These are phyloP conservation scores for Calycopis cecrops DNA, from an alignment of 1,140 invertebrate species.

Conservation along the genomic window DNA sequence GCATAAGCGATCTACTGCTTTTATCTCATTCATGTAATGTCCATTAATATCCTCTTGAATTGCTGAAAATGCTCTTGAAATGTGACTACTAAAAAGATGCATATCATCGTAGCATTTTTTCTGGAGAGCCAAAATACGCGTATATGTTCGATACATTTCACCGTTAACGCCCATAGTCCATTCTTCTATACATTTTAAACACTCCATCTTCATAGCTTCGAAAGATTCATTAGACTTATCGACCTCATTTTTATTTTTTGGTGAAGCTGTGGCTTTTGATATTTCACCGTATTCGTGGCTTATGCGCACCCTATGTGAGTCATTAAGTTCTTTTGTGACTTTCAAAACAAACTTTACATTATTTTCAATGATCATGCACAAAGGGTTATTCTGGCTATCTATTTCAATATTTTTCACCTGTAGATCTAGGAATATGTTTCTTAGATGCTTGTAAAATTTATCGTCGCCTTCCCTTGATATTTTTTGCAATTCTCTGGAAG, in stretches of 20 bases:
- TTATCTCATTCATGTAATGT: constrained; percentile 75
- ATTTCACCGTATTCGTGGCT: constrained; percentile 55
- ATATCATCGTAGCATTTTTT: constrained; percentile 62
- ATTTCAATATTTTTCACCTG: constrained; percentile 56
- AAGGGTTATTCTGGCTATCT: constrained; percentile 63
- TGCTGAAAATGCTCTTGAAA: constrained; percentile 58
- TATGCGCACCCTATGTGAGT: constrained; percentile 49
- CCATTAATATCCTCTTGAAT: constrained; percentile 66
- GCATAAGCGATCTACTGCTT: constrained; percentile 73
- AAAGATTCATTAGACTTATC: constrained; percentile 45
- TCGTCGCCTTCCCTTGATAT: constrained; percentile 55
- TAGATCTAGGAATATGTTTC: constrained; percentile 46
- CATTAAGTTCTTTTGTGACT: constrained; percentile 56
- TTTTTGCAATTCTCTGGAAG: constrained; percentile 57
- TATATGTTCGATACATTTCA: constrained; percentile 68
- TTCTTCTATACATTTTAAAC: constrained; percentile 69
- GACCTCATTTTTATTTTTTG: constrained; percentile 45
- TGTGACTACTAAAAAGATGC: constrained; percentile 57
- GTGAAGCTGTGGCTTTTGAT: constrained; percentile 41
- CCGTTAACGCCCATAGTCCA: constrained; percentile 73
- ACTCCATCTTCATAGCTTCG: constrained; percentile 51
- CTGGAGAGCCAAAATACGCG: constrained; percentile 62
- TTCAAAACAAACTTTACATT: constrained; percentile 61
- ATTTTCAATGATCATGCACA: constrained; percentile 54
- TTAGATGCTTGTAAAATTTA: constrained; percentile 53